Conservation (phyloP, 1,140 invertebrate genomes). For the Tetraneura akinire region DNA sequence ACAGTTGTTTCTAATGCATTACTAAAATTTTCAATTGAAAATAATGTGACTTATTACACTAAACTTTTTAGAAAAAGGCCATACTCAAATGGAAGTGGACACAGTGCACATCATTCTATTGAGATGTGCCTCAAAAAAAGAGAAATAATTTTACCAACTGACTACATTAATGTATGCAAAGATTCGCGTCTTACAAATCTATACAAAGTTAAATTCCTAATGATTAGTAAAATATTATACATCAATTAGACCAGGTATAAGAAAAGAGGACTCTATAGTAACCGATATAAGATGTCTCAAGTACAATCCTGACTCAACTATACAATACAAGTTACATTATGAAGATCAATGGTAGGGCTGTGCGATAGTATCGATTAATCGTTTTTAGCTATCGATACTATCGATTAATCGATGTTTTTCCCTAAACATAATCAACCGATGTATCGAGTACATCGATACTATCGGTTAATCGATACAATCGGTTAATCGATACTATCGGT, state of each 20-base stretch:
- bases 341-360: too few species aligned
- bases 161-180: conserved; percentile 6
- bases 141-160: neutral
- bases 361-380: too few species aligned
- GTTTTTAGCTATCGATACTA: too few species aligned
- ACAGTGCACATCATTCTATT: neutral
- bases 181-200: neutral
- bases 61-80: neutral
- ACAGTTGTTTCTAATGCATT: neutral
- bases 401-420: too few species aligned
- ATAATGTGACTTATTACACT: neutral
- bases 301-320: neutral
- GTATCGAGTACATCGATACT: too few species aligned
- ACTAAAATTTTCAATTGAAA: neutral
- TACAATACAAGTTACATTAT: neutral
- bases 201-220: conserved; percentile 1
- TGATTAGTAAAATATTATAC: neutral
- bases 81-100: conserved; percentile 19
- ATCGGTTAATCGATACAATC: too few species aligned
- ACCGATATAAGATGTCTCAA: neutral
- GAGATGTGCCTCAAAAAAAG: neutral
- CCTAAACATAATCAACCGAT: too few species aligned
- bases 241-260: neutral
- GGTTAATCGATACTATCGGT: too few species aligned
- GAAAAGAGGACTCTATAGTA: neutral